These are phyloP conservation scores for Dicerorhinus sumatrensis DNA, from an alignment of 2,113 vertebrate genomes.

Conservation along the genomic window DNA sequence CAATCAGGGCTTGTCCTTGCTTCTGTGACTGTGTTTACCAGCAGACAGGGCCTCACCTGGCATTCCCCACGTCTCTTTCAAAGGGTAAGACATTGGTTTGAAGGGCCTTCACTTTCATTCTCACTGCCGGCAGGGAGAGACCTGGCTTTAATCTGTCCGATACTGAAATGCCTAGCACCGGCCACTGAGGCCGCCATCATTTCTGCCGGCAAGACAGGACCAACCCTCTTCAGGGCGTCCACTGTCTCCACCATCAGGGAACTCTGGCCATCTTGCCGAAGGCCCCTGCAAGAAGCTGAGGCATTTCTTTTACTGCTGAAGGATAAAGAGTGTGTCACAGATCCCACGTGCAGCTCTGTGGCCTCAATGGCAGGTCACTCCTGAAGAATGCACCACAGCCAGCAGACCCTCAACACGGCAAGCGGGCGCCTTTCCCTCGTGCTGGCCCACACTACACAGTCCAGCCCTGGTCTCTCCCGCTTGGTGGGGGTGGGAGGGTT, in stretches of 20 bases:
- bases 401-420: fast-evolving
- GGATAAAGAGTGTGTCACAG: neutral
- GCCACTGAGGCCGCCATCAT: neutral
- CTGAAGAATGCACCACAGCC: neutral
- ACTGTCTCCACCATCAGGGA: neutral
- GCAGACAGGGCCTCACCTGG: neutral
- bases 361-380: fast-evolving
- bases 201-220: neutral
- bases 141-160: neutral
- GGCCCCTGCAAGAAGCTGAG: neutral
- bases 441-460: neutral
- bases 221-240: fast-evolving
- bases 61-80: neutral
- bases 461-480: neutral
- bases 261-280: no score
- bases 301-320: neutral
- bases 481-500: no score
- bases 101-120: neutral
- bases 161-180: fast-evolving
- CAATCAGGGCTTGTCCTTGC: neutral
- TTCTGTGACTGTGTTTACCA: neutral
- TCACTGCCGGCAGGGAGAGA: no score
- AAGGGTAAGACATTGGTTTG: neutral
- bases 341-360: fast-evolving
- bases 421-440: fast-evolving